Evolutionary conservation across 2,113 vertebrate species (phyloP).

Genomic region (Ochotona curzoniae): DNA sequence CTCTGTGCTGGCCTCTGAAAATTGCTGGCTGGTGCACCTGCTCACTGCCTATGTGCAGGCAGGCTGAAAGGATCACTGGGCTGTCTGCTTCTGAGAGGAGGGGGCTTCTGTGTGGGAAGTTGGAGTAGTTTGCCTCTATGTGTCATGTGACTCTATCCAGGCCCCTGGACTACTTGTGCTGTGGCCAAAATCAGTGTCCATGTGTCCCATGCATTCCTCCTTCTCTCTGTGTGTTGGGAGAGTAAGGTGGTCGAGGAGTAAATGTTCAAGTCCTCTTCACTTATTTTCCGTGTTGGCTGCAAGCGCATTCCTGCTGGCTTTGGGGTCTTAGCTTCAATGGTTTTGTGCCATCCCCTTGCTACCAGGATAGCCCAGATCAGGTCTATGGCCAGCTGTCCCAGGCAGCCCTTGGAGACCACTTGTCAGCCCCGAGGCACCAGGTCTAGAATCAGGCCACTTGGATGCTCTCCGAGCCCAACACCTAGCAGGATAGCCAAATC

Average conservation of each 20-base stretch:
- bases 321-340: background rate
- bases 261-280: background rate
- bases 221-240: background rate
- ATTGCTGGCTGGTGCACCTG: background rate
- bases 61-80: background rate
- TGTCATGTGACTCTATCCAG: background rate
- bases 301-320: background rate
- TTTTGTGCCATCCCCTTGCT: background rate
- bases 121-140: background rate
- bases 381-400: background rate
- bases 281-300: background rate
- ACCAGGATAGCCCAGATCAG: background rate
- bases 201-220: accelerated
- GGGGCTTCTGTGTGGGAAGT: no score
- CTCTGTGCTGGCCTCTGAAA: background rate
- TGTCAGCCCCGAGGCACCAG: no score
- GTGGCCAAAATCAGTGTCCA: background rate
- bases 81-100: accelerated
- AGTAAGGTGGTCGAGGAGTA: background rate
- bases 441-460: background rate
- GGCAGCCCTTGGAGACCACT: background rate
- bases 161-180: background rate
- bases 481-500: background rate
- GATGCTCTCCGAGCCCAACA: background rate
- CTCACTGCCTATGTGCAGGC: background rate